Conservation (phyloP, 1,140 invertebrate genomes). For the Lucilia cuprina region DNA sequence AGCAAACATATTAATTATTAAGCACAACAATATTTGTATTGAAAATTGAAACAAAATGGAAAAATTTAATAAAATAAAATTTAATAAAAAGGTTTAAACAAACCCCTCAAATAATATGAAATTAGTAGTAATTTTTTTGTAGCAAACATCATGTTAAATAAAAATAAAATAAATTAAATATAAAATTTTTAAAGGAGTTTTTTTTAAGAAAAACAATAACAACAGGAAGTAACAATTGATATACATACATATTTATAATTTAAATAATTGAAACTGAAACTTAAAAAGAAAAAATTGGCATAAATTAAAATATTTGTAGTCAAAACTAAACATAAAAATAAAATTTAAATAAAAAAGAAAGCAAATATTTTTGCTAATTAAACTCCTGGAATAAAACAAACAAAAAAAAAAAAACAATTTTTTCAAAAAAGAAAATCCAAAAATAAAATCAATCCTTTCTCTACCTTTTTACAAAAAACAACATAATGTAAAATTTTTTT, state of each 20-base stretch:
- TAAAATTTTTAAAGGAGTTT: background rate
- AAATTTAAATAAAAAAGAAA: background rate
- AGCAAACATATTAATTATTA: slow-evolving; percentile 29
- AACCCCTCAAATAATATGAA: background rate
- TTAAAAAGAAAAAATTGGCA: background rate
- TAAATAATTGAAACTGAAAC: background rate
- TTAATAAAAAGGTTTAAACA: background rate
- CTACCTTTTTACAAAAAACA: slow-evolving; percentile 9
- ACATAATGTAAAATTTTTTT: slow-evolving; percentile 33
- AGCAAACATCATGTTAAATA: background rate
- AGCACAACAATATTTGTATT: slow-evolving; percentile 30
- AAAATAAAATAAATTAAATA: background rate
- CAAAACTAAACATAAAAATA: background rate
- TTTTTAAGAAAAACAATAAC: background rate
- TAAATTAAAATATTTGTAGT: background rate
- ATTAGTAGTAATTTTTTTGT: slow-evolving; percentile 3
- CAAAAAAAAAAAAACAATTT: no score
- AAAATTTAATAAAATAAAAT: background rate
- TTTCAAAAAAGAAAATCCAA: background rate
- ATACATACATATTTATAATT: background rate
- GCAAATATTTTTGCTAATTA: background rate
- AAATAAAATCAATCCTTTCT: background rate
- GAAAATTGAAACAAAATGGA: background rate
- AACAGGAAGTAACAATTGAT: background rate
- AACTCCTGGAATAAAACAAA: background rate